Base-by-base conservation (phyloP, 2,888 invertebrate genomes). In the Zootermopsis nevadensis region DNA sequence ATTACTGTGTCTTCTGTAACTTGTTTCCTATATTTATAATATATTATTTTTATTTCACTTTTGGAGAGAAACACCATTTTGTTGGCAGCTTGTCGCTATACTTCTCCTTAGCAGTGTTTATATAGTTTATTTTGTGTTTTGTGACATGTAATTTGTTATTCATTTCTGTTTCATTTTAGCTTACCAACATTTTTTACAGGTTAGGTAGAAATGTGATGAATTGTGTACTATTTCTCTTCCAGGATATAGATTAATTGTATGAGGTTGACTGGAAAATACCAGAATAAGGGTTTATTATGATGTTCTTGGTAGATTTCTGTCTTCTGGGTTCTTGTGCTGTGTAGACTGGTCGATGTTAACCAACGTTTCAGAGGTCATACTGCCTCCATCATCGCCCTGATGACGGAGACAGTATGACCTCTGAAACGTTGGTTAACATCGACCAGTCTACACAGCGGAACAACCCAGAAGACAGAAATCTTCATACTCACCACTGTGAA, bases 91-190 rank as follows among this genome's bases (percentile, higher is more conserved):
- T 74, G 4, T 74, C n/a, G 42, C 74, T 38, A n/a, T 69, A 22
- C 19, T 69, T 69, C 33, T 69, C 22, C 15, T 33, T 66, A 27
- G 69, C 24, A 22, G 22, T 74, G 19, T 74, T 24, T 42, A 19
- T 74, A 33, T 31, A 33, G 67, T 72, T 22, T 12, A 33, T 12
- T 33, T 1, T 12, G 2, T 38, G 74, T 74, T 74, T 7, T 74
- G 33, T 33, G 69, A 31, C 33, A 12, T 69, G 33, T 69, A 69
- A 19, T 60, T 76, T 55, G 35, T 79, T 80, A 24, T 77, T 53
- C n/a, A 77, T 69, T 82, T 66, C 27, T 79, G n/a, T 74, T 74
- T 42, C 38, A 74, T 24, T 38, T 74, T 74, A 74, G 74, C 38
- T 74, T 30, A 19, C 38, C 0, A 53, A 48, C 67, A 55, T 60